Evolutionary conservation across 2,113 vertebrate species (phyloP), one percentile per base, ranked within the genome.

Genomic region (Struthidea cinerea): DNA sequence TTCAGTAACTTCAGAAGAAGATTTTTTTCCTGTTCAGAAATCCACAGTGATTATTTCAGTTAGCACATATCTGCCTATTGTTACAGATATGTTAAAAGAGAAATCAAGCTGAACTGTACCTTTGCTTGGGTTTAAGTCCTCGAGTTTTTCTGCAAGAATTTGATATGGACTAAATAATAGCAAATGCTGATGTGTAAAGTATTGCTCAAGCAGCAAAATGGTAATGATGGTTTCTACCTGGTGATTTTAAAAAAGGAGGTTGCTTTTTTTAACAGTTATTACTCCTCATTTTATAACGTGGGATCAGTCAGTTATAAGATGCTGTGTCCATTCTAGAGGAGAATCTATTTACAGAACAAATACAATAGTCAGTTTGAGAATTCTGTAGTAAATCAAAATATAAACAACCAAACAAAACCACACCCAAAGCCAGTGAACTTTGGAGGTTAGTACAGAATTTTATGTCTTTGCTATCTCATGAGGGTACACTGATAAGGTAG

Each of bases 131-230:
- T 53, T 68, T 56, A 90, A 93, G 56, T 61, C 5, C 33, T 87
- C 13, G 24, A 55, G 87, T n/a, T 92, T 92, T 93, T 89, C 65
- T 77, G 67, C 47, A 47, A 88, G 55, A 88, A 95, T 94, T 56
- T 65, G 20, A 26, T 70, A 24, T 16, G 13, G n/a, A 57, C 91
- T 78, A 89, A 87, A 81, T 64, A 65, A 26, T 84, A 95, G 87
- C 80, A 96, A 96, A 94, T 67, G 42, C 84, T 84, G 83, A 81
- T 22, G 13, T 21, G 7, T 55, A 23, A 30, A 33, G 59, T 86
- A 52, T 79, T 91, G 39, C 87, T 93, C 83, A 49, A 90, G 47
- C 61, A 93, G 80, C 73, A 89, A 35, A 96, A 94, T 80, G 67
- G 49, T 92, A 95, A 87, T 11, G 59, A 57, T n/a, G 10, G 50